Percentiles rank a stretch among this genome's conserved stretches.
Conservation (phyloP, 2,888 invertebrate species). For the Myopa testacea region DNA sequence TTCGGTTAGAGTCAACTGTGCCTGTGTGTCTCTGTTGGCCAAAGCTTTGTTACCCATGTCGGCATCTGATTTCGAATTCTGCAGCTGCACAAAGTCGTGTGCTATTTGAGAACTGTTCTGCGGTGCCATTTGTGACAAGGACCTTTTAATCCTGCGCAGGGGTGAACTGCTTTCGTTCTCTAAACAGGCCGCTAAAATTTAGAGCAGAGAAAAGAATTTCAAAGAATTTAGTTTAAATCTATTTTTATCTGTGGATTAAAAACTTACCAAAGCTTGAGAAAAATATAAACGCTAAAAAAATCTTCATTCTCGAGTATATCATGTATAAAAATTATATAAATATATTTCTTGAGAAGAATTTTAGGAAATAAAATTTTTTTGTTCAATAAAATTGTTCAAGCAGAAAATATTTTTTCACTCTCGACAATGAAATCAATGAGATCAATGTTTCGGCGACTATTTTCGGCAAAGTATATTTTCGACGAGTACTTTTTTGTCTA, state of each 20-base stretch:
- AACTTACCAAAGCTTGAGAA: constrained; percentile 27
- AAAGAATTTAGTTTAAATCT: neutral
- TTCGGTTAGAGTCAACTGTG: neutral
- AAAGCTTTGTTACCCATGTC: neutral
- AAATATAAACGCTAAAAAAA: neutral
- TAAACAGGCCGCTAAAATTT: neutral
- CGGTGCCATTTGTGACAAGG: neutral
- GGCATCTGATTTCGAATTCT: neutral
- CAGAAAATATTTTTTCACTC: constrained; percentile 23
- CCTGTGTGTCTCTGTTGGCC: neutral
- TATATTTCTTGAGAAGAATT: too few relatives aligned
- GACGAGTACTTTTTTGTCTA: too few relatives aligned
- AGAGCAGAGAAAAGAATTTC: neutral
- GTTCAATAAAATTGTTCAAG: neutral
- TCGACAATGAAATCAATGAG: neutral
- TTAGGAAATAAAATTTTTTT: too few relatives aligned
- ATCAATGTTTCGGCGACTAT: neutral
- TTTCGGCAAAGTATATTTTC: neutral
- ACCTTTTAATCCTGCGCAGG: constrained; percentile 28
- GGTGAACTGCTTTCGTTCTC: neutral
- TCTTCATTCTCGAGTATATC: neutral
- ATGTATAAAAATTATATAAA: neutral
- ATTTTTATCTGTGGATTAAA: neutral
- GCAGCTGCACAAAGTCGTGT: constrained; percentile 27
- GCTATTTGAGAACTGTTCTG: constrained; percentile 14